Evolutionary conservation across 2,113 vertebrate species (phyloP), one percentile per base, ranked within the genome.

Genomic region (Alligator sinensis): DNA sequence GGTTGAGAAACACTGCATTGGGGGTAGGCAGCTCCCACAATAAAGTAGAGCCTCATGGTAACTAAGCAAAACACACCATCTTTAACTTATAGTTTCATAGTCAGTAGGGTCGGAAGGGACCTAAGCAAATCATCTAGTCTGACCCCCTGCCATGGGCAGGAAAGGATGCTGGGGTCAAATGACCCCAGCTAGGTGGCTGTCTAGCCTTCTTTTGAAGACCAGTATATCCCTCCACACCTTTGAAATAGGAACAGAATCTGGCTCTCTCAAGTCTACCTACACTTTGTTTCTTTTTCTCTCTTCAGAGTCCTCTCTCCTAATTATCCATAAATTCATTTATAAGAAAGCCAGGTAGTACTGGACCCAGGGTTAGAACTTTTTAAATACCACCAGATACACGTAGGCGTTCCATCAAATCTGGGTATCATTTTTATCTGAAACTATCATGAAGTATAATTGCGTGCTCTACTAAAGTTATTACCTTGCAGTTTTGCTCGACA

Each of bases 401-500:
- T 3, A 34, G 59, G 4, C 5, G 78, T 10, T 24, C 28, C 22
- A 3, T 16, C 57, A 47, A 18, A 34, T 1, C 6, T 4, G 0
- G 30, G 27, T 19, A 57, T 24, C 38, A 3, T 30, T 86, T 55
- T 72, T 30, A 54, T 78, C 6, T 24, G 8, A 80, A 22, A 58
- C 2, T 12, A 38, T 12, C 5, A 17, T 11, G 66, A 84, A 87
- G 4, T 54, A 27, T 17, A 2, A 72, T 22, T 21, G 8, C 18
- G 4, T 3, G 24, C 7, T 82, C 78, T 17, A 15, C 17, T 77
- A 54, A 86, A 90, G 76, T 0, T 7, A 3, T 1, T 27, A 9
- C 2, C 13, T 54, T 6, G 0, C 0, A 0, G 62, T 93, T 91
- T 75, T 1, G 75, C 58, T 9, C 34, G 38, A 18, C 2, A 3